These are phyloP conservation scores for Cydia fagiglandana DNA, from an alignment of 1,140 invertebrate genomes.

Conservation along the genomic window DNA sequence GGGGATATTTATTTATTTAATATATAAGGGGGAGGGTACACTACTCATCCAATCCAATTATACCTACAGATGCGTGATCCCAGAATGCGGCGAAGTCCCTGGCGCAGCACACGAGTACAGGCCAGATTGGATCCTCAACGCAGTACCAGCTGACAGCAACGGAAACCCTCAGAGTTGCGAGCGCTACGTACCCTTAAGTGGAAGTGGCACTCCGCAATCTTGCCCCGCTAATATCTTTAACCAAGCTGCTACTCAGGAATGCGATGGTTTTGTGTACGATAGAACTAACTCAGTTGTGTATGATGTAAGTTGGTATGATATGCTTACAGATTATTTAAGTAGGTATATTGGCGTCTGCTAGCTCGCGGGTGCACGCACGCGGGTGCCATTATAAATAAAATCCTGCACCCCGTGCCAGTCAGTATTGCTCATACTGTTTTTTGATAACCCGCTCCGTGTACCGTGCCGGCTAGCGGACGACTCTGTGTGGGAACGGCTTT, in stretches of 20 bases:
- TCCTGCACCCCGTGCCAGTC: no score
- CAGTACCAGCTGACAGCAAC: constrained; percentile 52
- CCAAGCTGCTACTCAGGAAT: constrained; percentile 38
- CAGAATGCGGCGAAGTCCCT: constrained; percentile 62
- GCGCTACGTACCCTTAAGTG: constrained; percentile 44
- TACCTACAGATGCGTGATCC: constrained; percentile 60
- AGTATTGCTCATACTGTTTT: no score
- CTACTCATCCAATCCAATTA: background rate
- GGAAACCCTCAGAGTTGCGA: constrained; percentile 50
- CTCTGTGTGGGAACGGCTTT: no score
- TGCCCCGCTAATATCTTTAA: constrained; percentile 58
- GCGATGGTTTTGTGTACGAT: constrained; percentile 63
- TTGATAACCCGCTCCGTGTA: no score
- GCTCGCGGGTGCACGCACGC: no score
- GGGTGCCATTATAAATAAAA: no score
- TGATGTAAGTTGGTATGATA: constrained; percentile 55
- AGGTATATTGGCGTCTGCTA: no score
- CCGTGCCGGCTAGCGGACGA: no score
- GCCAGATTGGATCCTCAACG: constrained; percentile 59
- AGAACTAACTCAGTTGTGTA: constrained; percentile 66
- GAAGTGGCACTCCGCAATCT: constrained; percentile 46
- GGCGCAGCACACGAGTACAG: constrained; percentile 41
- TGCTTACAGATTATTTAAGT: no score
- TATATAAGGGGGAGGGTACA: no score
- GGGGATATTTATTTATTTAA: no score